Percentiles rank a stretch among this genome's conserved stretches.
Evolutionary conservation across 2,113 vertebrate genomes (phyloP).

Genomic region (Labeo catla): DNA sequence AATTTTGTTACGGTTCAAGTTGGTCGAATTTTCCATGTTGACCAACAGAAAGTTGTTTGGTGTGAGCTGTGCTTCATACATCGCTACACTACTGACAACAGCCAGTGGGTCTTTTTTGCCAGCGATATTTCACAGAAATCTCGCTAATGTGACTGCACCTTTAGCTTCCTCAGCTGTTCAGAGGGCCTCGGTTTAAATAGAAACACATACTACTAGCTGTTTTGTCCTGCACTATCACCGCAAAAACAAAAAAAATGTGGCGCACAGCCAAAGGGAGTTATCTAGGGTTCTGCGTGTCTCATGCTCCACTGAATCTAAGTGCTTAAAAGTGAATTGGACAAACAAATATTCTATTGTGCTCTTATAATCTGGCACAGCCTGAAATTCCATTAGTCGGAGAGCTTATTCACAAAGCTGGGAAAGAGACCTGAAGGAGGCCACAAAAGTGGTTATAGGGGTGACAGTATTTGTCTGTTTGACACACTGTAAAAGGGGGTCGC

Average conservation of each 20-base stretch:
- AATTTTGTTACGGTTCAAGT: neutral
- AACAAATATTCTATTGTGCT: conserved; percentile 61
- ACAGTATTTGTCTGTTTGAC: conserved; percentile 74
- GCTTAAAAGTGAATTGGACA: conserved; percentile 67
- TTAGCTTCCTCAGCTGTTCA: conserved; percentile 72
- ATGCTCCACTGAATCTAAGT: conserved; percentile 68
- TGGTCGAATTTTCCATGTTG: neutral
- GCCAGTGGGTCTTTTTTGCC: neutral
- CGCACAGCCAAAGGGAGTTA: conserved; percentile 62
- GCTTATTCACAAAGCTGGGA: conserved; percentile 71
- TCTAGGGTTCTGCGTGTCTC: conserved; percentile 58
- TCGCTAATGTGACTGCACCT: neutral
- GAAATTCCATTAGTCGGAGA: conserved; percentile 67
- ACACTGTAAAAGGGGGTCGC: conserved; percentile 72
- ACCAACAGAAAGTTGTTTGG: neutral
- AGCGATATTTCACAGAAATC: neutral
- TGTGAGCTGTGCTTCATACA: neutral
- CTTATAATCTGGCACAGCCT: conserved; percentile 69
- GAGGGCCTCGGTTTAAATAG: conserved; percentile 65
- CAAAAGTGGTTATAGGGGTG: conserved; percentile 70
- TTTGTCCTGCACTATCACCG: conserved; percentile 45
- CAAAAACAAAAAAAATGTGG: conserved; percentile 69
- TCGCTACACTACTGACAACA: neutral
- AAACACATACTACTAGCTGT: conserved; percentile 56
- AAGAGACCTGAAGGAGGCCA: conserved; percentile 63